These are phyloP conservation scores for Heliconius himera DNA, from an alignment of 1,140 invertebrate species.

Conservation along the genomic window DNA sequence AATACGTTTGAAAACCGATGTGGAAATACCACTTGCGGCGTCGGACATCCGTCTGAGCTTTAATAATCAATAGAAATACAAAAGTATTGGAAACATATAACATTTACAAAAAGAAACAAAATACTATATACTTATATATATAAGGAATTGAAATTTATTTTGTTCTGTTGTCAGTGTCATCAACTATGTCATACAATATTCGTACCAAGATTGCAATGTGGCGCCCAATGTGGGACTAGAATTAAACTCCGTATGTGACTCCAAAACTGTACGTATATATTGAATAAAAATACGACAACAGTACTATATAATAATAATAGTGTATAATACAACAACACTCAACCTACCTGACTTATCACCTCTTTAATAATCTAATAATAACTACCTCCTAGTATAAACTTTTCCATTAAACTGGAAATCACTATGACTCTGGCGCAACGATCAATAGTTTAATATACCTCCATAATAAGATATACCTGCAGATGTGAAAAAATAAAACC, in stretches of 20 bases:
- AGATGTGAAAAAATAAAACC: constrained; percentile 10
- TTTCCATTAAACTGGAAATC: constrained; percentile 1
- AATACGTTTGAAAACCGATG: constrained; percentile 49
- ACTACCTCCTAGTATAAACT: too few species aligned
- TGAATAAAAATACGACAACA: neutral
- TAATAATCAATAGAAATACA: constrained; percentile 17
- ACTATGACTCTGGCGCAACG: neutral
- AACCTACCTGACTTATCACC: neutral
- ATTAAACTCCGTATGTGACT: too few species aligned
- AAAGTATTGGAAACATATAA: constrained; percentile 32
- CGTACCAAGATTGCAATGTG: constrained; percentile 44
- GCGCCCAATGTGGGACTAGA: constrained; percentile 53
- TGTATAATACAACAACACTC: neutral
- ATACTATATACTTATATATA: neutral
- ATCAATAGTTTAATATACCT: neutral
- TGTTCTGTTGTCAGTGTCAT: neutral
- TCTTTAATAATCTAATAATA: neutral
- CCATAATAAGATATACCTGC: constrained; percentile 3
- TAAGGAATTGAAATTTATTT: too few species aligned
- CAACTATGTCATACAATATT: constrained; percentile 20
- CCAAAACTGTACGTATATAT: neutral
- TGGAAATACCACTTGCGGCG: constrained; percentile 69
- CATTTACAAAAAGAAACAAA: neutral
- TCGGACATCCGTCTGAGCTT: constrained; percentile 41
- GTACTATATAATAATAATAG: too few species aligned